Conservation (phyloP, 2,113 vertebrate species). For the Clarias macrocephalus region DNA sequence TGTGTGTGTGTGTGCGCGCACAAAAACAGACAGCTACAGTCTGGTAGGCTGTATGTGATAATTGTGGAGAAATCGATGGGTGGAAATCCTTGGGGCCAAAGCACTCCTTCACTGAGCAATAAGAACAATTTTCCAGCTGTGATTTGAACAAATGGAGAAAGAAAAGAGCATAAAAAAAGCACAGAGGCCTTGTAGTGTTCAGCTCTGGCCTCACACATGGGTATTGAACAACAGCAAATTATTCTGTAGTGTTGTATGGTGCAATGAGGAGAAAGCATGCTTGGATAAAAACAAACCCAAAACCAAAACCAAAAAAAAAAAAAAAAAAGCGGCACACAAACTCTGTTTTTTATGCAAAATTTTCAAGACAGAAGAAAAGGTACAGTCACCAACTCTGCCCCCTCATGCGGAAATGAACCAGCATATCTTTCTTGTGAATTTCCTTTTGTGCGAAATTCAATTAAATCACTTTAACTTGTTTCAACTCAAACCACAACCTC, state of each 20-base stretch:
- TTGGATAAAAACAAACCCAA: not conserved
- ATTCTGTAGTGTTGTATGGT: constrained; percentile 1
- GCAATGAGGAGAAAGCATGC: constrained; percentile 6
- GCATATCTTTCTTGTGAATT: not conserved
- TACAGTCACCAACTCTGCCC: not conserved
- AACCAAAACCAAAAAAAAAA: too few relatives aligned
- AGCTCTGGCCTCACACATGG: not conserved
- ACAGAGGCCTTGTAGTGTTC: constrained; percentile 4
- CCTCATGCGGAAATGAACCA: not conserved
- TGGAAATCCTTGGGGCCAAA: constrained; percentile 20
- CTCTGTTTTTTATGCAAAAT: not conserved
- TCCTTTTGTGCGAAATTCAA: not conserved
- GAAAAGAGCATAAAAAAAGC: not conserved
- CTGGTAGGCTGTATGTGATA: constrained; percentile 32
- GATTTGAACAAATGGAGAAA: constrained; percentile 42
- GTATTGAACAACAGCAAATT: not conserved
- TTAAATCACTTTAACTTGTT: not conserved
- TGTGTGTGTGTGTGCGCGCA: constrained; percentile 3
- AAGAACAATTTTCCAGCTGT: constrained; percentile 39
- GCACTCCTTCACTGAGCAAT: constrained; percentile 34
- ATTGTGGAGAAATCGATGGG: constrained; percentile 40
- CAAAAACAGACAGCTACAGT: constrained; percentile 24
- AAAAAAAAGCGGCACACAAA: not conserved
- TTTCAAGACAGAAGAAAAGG: not conserved
- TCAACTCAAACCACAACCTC: not conserved